Base-by-base conservation (phyloP, 1,140 invertebrate species). In the Venturia canescens region DNA sequence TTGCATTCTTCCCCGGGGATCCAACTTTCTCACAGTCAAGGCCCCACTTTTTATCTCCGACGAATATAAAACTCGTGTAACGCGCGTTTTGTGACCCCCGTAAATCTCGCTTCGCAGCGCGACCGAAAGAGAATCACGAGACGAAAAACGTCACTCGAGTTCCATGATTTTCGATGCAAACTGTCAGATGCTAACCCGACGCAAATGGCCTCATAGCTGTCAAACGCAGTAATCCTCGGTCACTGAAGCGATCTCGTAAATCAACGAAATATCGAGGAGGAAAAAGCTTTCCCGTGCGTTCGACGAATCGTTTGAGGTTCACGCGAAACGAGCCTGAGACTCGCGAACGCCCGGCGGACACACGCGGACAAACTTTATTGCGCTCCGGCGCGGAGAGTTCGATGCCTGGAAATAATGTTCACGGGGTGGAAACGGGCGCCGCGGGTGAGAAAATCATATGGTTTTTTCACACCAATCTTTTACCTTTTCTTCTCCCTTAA, bases 341-440 rank as follows among this genome's bases (percentile, higher is more conserved):
- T 81, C 78, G 74, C 78, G 74, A 75, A 81, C 34, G 74, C 60
- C 80, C 74, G 74, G n/a, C n/a, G n/a, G n/a, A n/a, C 29, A 29
- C 63, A 13, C 48, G 77, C 13, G 18, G 29, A 16, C 23, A 21
- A 53, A 50, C 29, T 29, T 53, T 63, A 63, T 63, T 13, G 23
- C n/a, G 60, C 27, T 3, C n/a, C n/a, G n/a, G n/a, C n/a, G 50
- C 4, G 72, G 72, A 23, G 72, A 76, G 72, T 76, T 76, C 72
- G n/a, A 76, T 60, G 72, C 48, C 16, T 76, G 50, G 53, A 34
- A 76, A 63, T n/a, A 6, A 69, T 69, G 9, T 31, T 26, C 66
- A 31, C 3, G 18, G 27, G 27, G 66, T 69, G n/a, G n/a, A 69
- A 31, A 34, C n/a, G n/a, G n/a, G n/a, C 70, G 71, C 71, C 71